Evolutionary conservation across 2,888 invertebrate genomes (phyloP), one percentile per base, ranked within the genome.

Genomic region (Lypha dubia): DNA sequence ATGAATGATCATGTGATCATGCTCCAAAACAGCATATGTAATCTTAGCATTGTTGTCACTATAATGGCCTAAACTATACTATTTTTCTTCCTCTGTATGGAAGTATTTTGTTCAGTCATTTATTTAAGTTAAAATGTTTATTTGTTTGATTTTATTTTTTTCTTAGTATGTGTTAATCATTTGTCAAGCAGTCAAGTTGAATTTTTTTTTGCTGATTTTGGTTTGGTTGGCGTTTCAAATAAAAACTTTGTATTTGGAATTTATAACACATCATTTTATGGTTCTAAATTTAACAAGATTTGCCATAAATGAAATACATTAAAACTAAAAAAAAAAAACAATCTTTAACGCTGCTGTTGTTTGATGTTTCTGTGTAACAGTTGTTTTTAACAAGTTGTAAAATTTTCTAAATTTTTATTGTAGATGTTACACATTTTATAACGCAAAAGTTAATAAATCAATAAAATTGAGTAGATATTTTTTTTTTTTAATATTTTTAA

Each of bases 151-250:
- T n/a, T n/a, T n/a, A 6, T 20, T 76, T 35, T 7, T 58, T 68
- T 53, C 49, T 53, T 49, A 3, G 15, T 70, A 81, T 63, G 84
- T 84, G 84, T 81, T 84, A 84, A 81, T 81, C 81, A 84, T 84
- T 84, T 84, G 84, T 84, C 84, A 84, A 79, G 51, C 51, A 67
- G 80, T 80, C 71, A 74, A 71, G 28, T 28, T 44, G 46, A 32
- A 63, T 56, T 58, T 79, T 53, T 38, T 20, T 9, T 49, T 38
- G 46, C 24, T 13, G 9, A 28, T 60, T 68, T 44, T 20, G 11
- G 41, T 70, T 68, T 62, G 28, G 38, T 75, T 79, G 70, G 70
- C 75, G 79, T 79, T 79, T 53, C 44, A 76, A n/a, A n/a, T n/a
- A n/a, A 73, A 17, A 8, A 8, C 20, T 24, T 58, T 56, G 13